Evolutionary conservation across 1,140 invertebrate species (phyloP).

Genomic region (Pararge aegeria): DNA sequence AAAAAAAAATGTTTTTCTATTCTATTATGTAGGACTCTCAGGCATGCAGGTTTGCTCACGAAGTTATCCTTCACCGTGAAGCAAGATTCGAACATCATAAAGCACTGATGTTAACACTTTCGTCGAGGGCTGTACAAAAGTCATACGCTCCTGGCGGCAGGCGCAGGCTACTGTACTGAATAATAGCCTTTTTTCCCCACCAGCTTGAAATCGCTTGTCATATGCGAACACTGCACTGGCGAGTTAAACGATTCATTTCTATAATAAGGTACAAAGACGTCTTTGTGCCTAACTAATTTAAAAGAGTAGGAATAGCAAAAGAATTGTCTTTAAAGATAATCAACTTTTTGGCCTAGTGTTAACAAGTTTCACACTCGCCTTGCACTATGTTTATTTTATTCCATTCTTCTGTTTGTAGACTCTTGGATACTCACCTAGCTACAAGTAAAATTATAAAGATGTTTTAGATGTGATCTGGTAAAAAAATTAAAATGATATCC

Average conservation of each 20-base stretch:
- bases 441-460: too few relatives aligned
- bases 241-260: constrained; percentile 16
- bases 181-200: constrained; percentile 61
- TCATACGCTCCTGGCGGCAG: constrained; percentile 35
- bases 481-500: too few relatives aligned
- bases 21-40: too few relatives aligned
- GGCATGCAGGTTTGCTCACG: too few relatives aligned
- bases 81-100: background rate
- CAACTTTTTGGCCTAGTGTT: too few relatives aligned
- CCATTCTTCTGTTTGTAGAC: too few relatives aligned
- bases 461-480: too few relatives aligned
- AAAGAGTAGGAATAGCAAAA: background rate
- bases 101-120: constrained; percentile 20
- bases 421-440: too few relatives aligned
- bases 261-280: constrained; percentile 1
- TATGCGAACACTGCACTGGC: constrained; percentile 31
- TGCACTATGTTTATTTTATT: too few relatives aligned
- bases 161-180: constrained; percentile 61
- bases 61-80: background rate
- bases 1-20: too few relatives aligned
- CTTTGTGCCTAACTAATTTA: background rate
- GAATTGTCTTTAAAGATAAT: too few relatives aligned
- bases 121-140: constrained; percentile 28
- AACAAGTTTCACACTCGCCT: too few relatives aligned
- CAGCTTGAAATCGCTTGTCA: constrained; percentile 48